Evolutionary conservation across 2,797 vertebrate genomes (phyloP), one percentile per base, ranked within the genome.

Genomic region (Periophthalmus magnuspinnatus): DNA sequence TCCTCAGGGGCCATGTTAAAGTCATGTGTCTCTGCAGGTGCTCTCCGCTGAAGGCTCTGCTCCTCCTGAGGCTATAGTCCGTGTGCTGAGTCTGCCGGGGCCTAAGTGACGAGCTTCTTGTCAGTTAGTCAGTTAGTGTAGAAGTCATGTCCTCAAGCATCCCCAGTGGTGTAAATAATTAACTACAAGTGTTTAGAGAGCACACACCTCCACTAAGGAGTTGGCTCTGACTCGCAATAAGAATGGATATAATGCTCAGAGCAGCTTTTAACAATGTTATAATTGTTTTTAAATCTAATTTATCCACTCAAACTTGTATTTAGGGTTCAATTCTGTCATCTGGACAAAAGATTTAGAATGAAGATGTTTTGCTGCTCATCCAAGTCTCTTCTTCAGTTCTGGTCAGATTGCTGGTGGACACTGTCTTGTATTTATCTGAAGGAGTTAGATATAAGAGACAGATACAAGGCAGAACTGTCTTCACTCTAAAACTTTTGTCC

Each of bases 161-260:
- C 65, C 90, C 0, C 7, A 56, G 32, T 32, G 16, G 57, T 84
- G 93, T 92, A 90, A 0, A 86, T 80, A 92, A 90, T 81, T 57
- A 63, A 71, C 36, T 63, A 28, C 36, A 24, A 28, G 21, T 22
- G 17, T 38, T 22, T 61, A 21, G 59, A 22, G n/a, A 2, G 11
- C 11, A 38, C 34, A 61, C 19, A 61, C 36, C 19, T 13, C 21
- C 38, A 45, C 38, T 41, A 63, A 21, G 33, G 28, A 24, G 28
- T 1, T 34, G 32, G 6, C 22, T 11, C 55, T 24, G 10, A 10
- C 8, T 13, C 13, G 9, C 3, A 57, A 16, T 57, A 24, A 54
- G 24, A n/a, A n/a, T n/a, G n/a, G n/a, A 28, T 33, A 34, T 9
- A 33, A 16, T 33, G n/a, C 36, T 21, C 59, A 38, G 59, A 28